phyloP scores from a whole-genome alignment of 1,140 invertebrate genomes.

The Coenobita brevimanus region DNA sequence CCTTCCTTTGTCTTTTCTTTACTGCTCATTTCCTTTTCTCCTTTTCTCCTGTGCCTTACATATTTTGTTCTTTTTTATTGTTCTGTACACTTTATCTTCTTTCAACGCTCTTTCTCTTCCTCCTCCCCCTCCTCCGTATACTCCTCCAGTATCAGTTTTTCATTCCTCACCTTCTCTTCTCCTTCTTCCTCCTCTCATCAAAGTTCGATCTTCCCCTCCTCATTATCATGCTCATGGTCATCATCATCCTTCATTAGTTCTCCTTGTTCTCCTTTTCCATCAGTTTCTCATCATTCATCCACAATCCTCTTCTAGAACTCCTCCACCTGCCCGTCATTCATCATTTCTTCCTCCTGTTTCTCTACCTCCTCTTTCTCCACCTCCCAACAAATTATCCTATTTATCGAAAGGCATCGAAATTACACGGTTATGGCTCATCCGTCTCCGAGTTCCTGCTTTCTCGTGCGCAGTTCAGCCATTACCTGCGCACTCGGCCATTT shows the following conservation, averaged over 20 bases:
- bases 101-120: neutral
- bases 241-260: too few species aligned
- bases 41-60: neutral
- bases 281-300: too few species aligned
- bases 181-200: neutral
- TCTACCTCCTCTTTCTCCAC: neutral
- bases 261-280: too few species aligned
- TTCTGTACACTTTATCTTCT: neutral
- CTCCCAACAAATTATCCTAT: slow-evolving; percentile 43
- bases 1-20: neutral
- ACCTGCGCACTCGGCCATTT: neutral
- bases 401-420: slow-evolving; percentile 48
- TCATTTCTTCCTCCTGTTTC: too few species aligned
- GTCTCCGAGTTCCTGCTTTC: slow-evolving; percentile 1
- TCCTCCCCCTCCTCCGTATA: neutral
- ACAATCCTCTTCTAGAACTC: too few species aligned
- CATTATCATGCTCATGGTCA: neutral
- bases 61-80: neutral
- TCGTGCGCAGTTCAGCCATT: neutral
- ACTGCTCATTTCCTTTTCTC: neutral
- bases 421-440: slow-evolving; percentile 17
- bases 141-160: neutral
- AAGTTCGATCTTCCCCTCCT: neutral
- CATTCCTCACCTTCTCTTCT: neutral
- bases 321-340: too few species aligned